A percentile compares a stretch with the other conserved stretches of the same genome.
Evolutionary conservation across 1,140 invertebrate species (phyloP).

Genomic region (Triops cancriformis): DNA sequence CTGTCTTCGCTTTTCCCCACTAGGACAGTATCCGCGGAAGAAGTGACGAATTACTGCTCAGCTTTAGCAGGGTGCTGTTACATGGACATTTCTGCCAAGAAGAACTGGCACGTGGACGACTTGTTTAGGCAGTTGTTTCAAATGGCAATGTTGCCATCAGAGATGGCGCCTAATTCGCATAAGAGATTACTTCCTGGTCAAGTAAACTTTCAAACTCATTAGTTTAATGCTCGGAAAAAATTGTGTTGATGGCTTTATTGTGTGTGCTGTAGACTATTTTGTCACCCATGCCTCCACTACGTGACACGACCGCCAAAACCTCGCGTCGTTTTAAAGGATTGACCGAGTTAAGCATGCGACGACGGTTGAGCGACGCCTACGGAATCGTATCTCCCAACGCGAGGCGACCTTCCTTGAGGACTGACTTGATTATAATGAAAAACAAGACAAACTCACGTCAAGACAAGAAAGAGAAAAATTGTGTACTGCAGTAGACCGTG

Average conservation of each 20-base stretch:
- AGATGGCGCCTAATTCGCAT: conserved; percentile 82
- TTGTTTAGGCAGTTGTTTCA: conserved; percentile 71
- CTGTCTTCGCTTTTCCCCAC: background rate
- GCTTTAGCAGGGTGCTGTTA: conserved; percentile 65
- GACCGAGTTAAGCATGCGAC: conserved; percentile 56
- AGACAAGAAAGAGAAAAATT: background rate
- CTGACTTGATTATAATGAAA: conserved; percentile 49
- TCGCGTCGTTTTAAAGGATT: conserved; percentile 28
- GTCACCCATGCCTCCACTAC: background rate
- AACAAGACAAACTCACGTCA: conserved; percentile 15
- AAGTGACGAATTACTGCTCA: conserved; percentile 58
- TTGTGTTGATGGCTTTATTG: background rate
- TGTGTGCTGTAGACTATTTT: background rate
- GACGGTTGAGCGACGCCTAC: conserved; percentile 69
- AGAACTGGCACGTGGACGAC: conserved; percentile 66
- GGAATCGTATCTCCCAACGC: conserved; percentile 76
- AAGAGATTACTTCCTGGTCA: conserved; percentile 35
- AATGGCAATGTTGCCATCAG: conserved; percentile 65
- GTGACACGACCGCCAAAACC: conserved; percentile 37
- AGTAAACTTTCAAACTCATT: background rate
- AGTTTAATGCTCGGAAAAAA: too few species aligned
- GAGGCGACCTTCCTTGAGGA: conserved; percentile 68
- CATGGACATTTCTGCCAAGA: conserved; percentile 70
- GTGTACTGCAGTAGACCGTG: background rate
- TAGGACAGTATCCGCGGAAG: conserved; percentile 60